Base-by-base conservation (phyloP, 30 jellyfish, hydroid and myxozoan species). In the Nemopilema nomurai region DNA sequence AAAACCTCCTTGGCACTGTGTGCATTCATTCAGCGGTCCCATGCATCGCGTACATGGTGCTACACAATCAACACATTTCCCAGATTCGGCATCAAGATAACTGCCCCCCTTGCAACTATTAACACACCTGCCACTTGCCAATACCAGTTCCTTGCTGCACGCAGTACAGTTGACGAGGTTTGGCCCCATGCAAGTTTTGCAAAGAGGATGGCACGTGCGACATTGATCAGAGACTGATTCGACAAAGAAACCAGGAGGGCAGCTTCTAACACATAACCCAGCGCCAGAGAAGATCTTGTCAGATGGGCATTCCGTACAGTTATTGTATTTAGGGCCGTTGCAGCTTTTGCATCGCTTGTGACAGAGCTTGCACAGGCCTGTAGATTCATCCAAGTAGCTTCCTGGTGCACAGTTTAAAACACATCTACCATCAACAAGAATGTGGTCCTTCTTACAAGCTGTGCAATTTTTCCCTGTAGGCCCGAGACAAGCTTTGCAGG, bases 301-400 rank as follows among this genome's bases (percentile, higher is more conserved):
- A 22, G 70, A 32, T 62, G 81, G 75, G 51, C 98, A 93, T 18
- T 93, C 93, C 23, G 92, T 86, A 80, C 98, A 93, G 68, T 89
- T 70, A 52, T 80, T 62, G 4, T 63, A 16, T 0, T 51, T 64
- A 1, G 97, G 90, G 28, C 97, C 99, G 63, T 16, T 71, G 85
- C 99, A 95, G 8, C 98, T 51, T 32, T 88, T 88, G 84, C 99
- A 95, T 13, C 90, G 73, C 25, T 67, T 69, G 69, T 90, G 97
- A 76, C 99, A 95, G 1, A 32, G 85, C 79, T 73, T 53, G 81
- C 99, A 95, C n/a, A 74, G 72, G n/a, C 90, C 79, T 1, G 87
- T 81, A 18, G 28, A 53, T 0, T 65, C 83, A 50, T 85, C 85
- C 65, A 79, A 76, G 79, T 69, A 87, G 23, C 53, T 73, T 0